These are phyloP conservation scores for Aviceda subcristata DNA, from an alignment of 2,113 vertebrate species.

Conservation along the genomic window DNA sequence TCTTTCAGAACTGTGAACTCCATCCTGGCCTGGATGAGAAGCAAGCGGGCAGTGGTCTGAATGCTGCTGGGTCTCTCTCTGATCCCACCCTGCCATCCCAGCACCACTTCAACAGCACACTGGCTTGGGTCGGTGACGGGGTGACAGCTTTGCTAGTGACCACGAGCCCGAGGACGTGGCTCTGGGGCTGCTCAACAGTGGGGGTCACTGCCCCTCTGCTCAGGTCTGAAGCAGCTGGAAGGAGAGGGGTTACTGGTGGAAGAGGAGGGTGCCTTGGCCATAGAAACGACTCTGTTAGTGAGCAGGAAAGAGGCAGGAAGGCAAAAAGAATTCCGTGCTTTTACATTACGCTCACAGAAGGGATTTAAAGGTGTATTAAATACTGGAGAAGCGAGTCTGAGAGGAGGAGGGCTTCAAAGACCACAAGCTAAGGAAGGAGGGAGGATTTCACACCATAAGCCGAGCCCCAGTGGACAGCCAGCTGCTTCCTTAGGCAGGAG, in stretches of 20 bases:
- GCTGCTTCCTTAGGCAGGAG: not conserved
- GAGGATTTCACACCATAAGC: not conserved
- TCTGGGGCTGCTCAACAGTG: not conserved
- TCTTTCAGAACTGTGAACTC: not conserved
- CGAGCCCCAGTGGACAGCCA: not conserved
- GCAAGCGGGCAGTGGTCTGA: not conserved
- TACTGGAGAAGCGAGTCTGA: not conserved
- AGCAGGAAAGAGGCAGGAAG: not conserved
- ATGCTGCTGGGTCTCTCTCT: not conserved
- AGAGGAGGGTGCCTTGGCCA: not conserved
- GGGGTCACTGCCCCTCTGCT: not conserved
- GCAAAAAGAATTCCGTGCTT: not conserved
- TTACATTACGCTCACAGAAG: not conserved
- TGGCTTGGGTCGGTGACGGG: not conserved
- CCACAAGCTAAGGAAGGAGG: not conserved
- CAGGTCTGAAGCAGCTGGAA: not conserved
- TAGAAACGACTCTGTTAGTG: not conserved
- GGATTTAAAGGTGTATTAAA: not conserved
- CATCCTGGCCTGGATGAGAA: not conserved
- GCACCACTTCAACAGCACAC: not conserved
- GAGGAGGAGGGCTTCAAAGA: not conserved
- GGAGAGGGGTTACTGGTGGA: not conserved
- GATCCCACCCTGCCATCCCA: not conserved
- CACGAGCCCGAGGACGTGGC: fast-evolving
- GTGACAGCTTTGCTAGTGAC: not conserved